These are phyloP conservation scores for Pterocles gutturalis DNA, from an alignment of 2,113 vertebrate species.

Conservation along the genomic window DNA sequence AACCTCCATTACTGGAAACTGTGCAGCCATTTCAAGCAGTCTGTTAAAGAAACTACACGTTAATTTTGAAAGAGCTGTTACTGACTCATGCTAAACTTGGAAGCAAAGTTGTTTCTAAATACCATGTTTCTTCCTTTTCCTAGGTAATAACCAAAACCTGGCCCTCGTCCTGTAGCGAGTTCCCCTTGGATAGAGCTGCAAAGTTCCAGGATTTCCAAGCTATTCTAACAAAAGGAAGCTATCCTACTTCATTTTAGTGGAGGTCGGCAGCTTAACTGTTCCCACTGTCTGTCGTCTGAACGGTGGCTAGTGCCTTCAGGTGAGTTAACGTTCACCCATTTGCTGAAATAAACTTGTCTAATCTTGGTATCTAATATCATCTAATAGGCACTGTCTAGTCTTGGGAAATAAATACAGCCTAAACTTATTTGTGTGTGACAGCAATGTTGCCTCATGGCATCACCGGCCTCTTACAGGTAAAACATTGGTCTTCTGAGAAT, in stretches of 20 bases:
- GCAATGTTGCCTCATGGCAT: neutral
- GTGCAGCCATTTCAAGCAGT: neutral
- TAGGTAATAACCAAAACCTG: neutral
- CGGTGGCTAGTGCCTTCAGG: neutral
- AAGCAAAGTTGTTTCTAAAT: neutral
- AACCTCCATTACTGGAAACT: neutral
- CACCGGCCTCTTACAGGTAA: neutral
- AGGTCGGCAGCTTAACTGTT: neutral
- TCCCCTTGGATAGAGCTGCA: neutral
- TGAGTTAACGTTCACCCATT: neutral
- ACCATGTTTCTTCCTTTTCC: neutral
- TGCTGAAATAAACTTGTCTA: neutral
- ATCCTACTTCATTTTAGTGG: neutral
- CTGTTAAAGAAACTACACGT: neutral
- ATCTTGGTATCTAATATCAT: neutral
- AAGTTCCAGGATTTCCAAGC: neutral
- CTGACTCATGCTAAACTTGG: neutral
- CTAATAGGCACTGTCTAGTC: neutral
- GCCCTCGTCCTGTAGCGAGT: neutral
- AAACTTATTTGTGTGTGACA: neutral
- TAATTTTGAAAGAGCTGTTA: neutral
- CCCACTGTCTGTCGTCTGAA: neutral
- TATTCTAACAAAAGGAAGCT: neutral
- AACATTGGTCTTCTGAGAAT: neutral
- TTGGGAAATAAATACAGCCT: neutral